Evolutionary conservation across 2,797 vertebrate genomes (phyloP).

Genomic region (Tauraco hartlaubi): DNA sequence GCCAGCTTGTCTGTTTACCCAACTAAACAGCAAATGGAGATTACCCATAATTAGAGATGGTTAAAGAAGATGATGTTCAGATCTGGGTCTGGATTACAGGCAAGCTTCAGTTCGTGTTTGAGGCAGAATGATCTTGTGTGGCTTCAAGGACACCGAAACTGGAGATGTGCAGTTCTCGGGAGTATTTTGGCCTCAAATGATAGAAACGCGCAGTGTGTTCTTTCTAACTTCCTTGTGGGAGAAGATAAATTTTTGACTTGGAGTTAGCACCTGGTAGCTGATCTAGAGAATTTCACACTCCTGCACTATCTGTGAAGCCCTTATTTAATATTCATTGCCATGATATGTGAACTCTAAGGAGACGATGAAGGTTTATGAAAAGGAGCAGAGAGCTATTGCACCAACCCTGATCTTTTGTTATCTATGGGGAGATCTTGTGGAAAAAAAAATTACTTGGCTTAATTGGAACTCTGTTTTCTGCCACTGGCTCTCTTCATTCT

Average conservation of each 20-base stretch:
- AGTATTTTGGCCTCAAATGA: background rate
- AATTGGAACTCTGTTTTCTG: slow-evolving; percentile 40
- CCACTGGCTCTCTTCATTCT: background rate
- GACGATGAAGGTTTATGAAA: background rate
- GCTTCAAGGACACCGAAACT: slow-evolving; percentile 22
- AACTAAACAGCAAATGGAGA: slow-evolving; percentile 61
- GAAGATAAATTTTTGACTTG: background rate
- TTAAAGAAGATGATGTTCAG: slow-evolving; percentile 2
- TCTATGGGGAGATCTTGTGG: background rate
- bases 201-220: background rate
- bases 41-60: slow-evolving; percentile 62
- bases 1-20: slow-evolving; percentile 46
- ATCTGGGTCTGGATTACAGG: slow-evolving; percentile 38
- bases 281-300: background rate
- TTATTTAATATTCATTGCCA: slow-evolving; percentile 8
- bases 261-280: background rate
- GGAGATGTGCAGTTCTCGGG: background rate
- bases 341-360: background rate
- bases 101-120: background rate
- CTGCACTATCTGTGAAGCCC: background rate
- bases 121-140: slow-evolving; percentile 27
- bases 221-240: background rate
- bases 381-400: background rate
- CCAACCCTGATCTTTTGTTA: background rate
- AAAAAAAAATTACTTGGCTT: background rate